Evolutionary conservation across 2,888 invertebrate species (phyloP), one percentile per base, ranked within the genome.

Genomic region (Drosophila stalkeri): DNA sequence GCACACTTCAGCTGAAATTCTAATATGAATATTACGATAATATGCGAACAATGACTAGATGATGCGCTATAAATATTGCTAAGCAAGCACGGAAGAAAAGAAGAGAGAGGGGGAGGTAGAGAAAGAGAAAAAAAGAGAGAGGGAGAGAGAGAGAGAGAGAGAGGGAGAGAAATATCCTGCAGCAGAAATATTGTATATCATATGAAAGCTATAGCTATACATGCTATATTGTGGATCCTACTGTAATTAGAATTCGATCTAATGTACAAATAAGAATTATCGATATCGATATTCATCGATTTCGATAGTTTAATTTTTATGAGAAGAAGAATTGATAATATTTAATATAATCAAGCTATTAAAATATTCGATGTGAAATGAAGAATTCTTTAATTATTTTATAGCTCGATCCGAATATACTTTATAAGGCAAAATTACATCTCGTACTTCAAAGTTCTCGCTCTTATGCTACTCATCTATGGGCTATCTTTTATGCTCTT

Each of bases 1-100:
- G 55, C n/a, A 55, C 44, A 59, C 64, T 62, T 55, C 49, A 66
- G 39, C 43, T 41, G 55, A 16, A 33, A 35, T 20, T 14, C 41
- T 43, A 57, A 64, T 44, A 41, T 41, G 27, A 51, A 11, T 18
- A 18, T 3, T 18, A 6, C 14, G 1, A 37, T 11, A 2, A 39
- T 16, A 1, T 23, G 2, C 23, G 54, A 16, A 14, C 27, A 16
- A 14, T 27, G 39, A 23, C 54, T n/a, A 16, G 31, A 1, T 18
- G 51, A 18, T 35, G 20, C 51, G 35, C 35, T 27, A 27, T 27
- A 27, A 27, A 5, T 27, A 27, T 27, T 6, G 27, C 6, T 27
- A 27, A 27, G 27, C 27, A 27, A 27, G 6, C 6, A 27, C 5
- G 6, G 6, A 27, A 6, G 27, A 6, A 27, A 27, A 27, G 0